Conservation (phyloP, 2,888 invertebrate genomes). For the Athalia cordata region DNA sequence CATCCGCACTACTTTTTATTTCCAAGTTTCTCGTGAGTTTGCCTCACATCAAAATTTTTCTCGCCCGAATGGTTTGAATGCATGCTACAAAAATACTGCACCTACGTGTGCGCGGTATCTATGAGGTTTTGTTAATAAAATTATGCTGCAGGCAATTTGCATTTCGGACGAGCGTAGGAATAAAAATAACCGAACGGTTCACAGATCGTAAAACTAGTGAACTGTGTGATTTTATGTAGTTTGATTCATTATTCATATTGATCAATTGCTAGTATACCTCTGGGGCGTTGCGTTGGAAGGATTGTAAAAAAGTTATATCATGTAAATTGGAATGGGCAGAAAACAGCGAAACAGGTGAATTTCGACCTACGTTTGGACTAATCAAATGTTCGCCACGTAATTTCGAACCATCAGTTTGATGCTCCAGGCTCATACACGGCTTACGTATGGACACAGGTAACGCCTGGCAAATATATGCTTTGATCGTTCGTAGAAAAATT, state of each 20-base stretch:
- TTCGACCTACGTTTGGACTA: not conserved
- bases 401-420: constrained; percentile 6
- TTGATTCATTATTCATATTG: constrained; percentile 41
- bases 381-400: constrained; percentile 1
- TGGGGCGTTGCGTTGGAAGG: constrained; percentile 28
- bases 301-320: constrained; percentile 15
- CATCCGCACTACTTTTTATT: not conserved
- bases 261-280: constrained; percentile 33
- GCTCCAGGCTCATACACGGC: too few species aligned
- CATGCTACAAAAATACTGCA: too few species aligned
- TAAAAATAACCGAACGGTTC: constrained; percentile 25
- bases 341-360: constrained; percentile 8
- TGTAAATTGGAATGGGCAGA: constrained; percentile 20
- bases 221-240: constrained; percentile 15
- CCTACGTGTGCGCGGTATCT: too few species aligned
- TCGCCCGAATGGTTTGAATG: too few species aligned
- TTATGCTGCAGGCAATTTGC: not conserved
- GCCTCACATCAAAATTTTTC: not conserved
- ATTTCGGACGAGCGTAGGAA: not conserved
- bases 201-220: constrained; percentile 29
- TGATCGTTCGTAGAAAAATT: too few species aligned
- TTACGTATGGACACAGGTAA: too few species aligned
- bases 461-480: too few species aligned
- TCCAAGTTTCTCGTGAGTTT: not conserved
- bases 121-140: too few species aligned